phyloP scores from a whole-genome alignment of 53 echinoderm and acorn worm genomes.

The Antedon mediterranea region DNA sequence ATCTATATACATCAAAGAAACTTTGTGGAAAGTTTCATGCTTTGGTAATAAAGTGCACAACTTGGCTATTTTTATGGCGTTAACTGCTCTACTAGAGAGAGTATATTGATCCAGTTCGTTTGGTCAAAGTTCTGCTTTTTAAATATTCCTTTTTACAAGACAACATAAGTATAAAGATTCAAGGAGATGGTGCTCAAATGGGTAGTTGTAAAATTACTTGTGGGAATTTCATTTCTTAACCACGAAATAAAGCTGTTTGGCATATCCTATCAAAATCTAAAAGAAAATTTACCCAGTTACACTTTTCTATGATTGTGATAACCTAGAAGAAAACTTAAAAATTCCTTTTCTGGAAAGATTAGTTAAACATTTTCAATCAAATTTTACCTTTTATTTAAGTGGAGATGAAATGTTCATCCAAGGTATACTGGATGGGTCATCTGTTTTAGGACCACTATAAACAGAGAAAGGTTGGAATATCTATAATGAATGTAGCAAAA shows the following conservation, averaged over 20 bases:
- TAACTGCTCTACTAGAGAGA: no score
- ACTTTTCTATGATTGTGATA: slow-evolving; percentile 53
- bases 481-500: slow-evolving; percentile 19
- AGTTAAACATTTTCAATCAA: neutral
- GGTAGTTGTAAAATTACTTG: no score
- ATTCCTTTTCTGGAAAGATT: no score
- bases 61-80: no score
- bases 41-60: no score
- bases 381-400: slow-evolving; percentile 23
- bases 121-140: no score
- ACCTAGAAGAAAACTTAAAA: slow-evolving; percentile 11
- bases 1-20: no score
- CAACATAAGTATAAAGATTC: no score
- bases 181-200: no score
- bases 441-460: neutral
- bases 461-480: slow-evolving; percentile 46
- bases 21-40: no score
- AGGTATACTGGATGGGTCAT: neutral
- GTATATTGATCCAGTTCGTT: no score
- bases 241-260: slow-evolving; percentile 18
- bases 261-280: slow-evolving; percentile 31
- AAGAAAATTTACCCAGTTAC: slow-evolving; percentile 34
- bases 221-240: slow-evolving; percentile 12
- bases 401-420: slow-evolving; percentile 51
- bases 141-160: no score